Base-by-base conservation (phyloP, 2,888 invertebrate species). In the Leucophenga montana region DNA sequence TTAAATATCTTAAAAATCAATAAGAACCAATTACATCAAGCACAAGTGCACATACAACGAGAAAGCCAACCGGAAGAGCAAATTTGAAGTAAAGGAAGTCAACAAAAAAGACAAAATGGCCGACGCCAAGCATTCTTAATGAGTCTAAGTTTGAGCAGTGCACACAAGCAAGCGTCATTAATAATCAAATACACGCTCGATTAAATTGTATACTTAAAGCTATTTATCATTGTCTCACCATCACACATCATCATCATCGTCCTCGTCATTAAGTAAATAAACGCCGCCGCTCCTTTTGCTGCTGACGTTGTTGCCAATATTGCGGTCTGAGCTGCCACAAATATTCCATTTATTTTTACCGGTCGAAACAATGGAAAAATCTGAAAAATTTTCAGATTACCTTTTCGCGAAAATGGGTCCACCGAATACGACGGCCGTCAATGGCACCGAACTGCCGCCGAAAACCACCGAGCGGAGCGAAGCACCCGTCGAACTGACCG, bases 321-420 rank as follows among this genome's bases (percentile, higher is more conserved):
- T 39, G 62, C 50, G 20, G 54, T 61, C 68, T 54, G 59, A 27
- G 53, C 50, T 44, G 39, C 16, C 20, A 18, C 59, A 18, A 50
- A 50, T 4, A 16, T 65, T 11, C 11, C 39, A 39, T 39, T 11
- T 39, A 5, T 8, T 11, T 72, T 68, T 69, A 48, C 39, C 66
- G 61, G 9, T 54, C 68, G 50, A 61, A 70, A 48, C 62, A 54
- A 91, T 91, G 91, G 92, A 92, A 91, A 91, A 90, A 89, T 89
- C 91, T 89, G 91, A 90, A 89, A 91, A 91, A 85, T 93, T 94
- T 92, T 92, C 93, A 93, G 94, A 93, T 89, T 94, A 94, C 90
- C 90, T 94, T 89, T 94, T 94, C 89, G 93, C 93, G 89, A 94
- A 94, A 91, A 94, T 94, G 94, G 93, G 93, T 87, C 92, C 92